Evolutionary conservation across 2,113 vertebrate genomes (phyloP).

Genomic region (Plectropomus leopardus): DNA sequence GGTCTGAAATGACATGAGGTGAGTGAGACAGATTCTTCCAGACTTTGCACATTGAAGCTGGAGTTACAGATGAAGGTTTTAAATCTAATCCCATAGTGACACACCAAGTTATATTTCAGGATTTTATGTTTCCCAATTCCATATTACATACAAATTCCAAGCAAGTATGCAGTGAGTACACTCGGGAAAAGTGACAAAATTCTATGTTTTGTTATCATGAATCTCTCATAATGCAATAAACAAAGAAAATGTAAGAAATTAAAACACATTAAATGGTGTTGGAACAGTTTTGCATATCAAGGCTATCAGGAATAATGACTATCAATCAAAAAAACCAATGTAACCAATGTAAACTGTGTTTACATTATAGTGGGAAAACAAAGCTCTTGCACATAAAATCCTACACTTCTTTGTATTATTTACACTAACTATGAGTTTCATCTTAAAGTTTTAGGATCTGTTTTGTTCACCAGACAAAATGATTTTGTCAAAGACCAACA

Average conservation of each 20-base stretch:
- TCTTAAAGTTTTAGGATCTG: neutral
- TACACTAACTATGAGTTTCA: neutral
- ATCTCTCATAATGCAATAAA: neutral
- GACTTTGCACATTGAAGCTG: constrained; percentile 21
- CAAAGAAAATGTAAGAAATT: no score
- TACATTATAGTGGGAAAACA: no score
- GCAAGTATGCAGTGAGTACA: no score
- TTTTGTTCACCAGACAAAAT: neutral
- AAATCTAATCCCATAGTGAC: constrained; percentile 13
- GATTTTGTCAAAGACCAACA: neutral
- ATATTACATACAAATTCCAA: neutral
- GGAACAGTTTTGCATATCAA: no score
- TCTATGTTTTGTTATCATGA: neutral
- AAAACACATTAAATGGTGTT: no score
- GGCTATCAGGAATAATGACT: no score
- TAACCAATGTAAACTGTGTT: no score
- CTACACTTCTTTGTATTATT: no score
- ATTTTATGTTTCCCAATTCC: neutral
- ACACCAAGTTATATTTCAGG: constrained; percentile 3
- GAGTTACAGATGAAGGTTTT: constrained; percentile 16
- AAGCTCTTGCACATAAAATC: neutral
- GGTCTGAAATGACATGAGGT: constrained; percentile 58
- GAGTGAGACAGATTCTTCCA: constrained; percentile 32
- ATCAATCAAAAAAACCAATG: no score
- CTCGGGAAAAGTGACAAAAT: no score